Base-by-base conservation (phyloP, 2,888 invertebrate species). In the Xanthia togata region DNA sequence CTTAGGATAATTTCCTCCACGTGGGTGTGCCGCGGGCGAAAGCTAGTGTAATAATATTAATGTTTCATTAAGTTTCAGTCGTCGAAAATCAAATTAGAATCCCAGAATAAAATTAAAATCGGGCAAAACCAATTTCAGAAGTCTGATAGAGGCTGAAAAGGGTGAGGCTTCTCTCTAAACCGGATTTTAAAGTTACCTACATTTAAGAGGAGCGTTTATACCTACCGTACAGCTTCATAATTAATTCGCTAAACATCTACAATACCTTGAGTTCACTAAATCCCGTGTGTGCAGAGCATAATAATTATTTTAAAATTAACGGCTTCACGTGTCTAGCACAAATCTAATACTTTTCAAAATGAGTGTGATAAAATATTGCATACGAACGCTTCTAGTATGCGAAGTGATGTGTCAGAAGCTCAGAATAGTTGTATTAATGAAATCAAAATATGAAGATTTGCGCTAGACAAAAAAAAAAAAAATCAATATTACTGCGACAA, bases 221-320 rank as follows among this genome's bases (percentile, higher is more conserved):
- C 14, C 14, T 2, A 31, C 14, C 31, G 31, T 2, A n/a, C 26
- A 41, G 26, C 2, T 35, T 41, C 9, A 23, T 14, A 41, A 26
- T 20, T 50, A 23, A n/a, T 41, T 55, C 20, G 9, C 17, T n/a
- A 65, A 26, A 31, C 47, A 26, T 60, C 26, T 50, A 59, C 69
- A 72, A 62, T 12, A 23, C 17, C 69, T 70, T 41, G 65, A 84
- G 72, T 17, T 59, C 82, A 62, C 76, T 50, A 70, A 70, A 65
- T 31, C 31, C 8, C 0, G 11, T 38, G 63, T 57, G 31, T 62
- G n/a, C 55, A 81, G 70, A 84, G 2, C 44, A 81, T 72, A 53
- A 79, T 8, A 41, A 41, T 63, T 59, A 65, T 59, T 72, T 70
- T 62, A 35, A 76, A 82, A 76, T 65, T 69, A 75, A 62, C 68